Conservation (phyloP, 2,888 invertebrate genomes). For the Panzeria rudis region DNA sequence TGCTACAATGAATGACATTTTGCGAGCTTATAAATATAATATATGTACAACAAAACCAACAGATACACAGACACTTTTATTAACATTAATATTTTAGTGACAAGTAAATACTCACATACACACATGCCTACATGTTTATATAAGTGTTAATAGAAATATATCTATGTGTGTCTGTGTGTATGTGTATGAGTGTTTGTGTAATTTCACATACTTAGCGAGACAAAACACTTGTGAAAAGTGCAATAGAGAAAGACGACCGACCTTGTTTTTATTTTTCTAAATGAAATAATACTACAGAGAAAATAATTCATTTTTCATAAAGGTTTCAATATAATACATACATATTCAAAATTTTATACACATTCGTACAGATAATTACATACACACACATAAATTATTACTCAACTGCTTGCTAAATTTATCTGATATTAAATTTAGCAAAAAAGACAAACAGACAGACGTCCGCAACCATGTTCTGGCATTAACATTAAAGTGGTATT, state of each 20-base stretch:
- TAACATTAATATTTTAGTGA: slow-evolving; percentile 50
- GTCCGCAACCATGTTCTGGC: neutral
- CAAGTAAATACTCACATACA: neutral
- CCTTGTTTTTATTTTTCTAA: slow-evolving; percentile 47
- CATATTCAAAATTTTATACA: neutral
- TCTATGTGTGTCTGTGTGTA: neutral
- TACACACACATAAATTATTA: neutral
- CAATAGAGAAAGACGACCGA: slow-evolving; percentile 47
- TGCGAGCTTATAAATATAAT: slow-evolving; percentile 23
- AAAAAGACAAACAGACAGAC: neutral
- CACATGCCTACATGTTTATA: neutral
- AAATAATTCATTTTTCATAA: slow-evolving; percentile 55
- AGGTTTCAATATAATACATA: slow-evolving; percentile 34
- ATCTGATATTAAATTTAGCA: slow-evolving; percentile 15
- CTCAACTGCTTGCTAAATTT: neutral
- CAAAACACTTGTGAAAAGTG: slow-evolving; percentile 54
- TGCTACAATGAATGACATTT: slow-evolving; percentile 44
- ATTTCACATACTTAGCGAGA: slow-evolving; percentile 12
- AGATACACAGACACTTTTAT: slow-evolving; percentile 22
- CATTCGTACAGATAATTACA: neutral
- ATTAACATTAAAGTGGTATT: slow-evolving; percentile 1
- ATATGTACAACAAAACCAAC: neutral
- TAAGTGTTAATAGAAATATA: neutral
- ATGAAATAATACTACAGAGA: slow-evolving; percentile 27
- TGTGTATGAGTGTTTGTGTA: neutral